These are phyloP conservation scores for Proterorhinus semilunaris DNA, from an alignment of 2,113 vertebrate species.

Conservation along the genomic window DNA sequence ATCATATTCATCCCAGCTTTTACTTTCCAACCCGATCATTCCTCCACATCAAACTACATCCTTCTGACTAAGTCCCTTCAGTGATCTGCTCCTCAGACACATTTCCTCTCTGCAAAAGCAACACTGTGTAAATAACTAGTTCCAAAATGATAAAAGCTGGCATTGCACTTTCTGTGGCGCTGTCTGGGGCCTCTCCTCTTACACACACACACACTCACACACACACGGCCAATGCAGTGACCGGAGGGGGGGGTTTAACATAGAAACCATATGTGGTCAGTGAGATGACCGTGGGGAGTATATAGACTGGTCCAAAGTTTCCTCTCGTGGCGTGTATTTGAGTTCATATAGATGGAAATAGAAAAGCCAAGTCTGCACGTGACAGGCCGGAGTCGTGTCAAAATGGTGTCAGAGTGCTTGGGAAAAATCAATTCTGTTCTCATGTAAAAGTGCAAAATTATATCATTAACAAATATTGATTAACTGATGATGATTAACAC, in stretches of 20 bases:
- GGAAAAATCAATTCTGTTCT: not conserved
- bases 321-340: slow-evolving; percentile 57
- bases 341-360: slow-evolving; percentile 44
- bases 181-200: slow-evolving; percentile 51
- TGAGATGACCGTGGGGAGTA: slow-evolving; percentile 48
- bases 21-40: slow-evolving; percentile 25
- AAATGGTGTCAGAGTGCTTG: not conserved
- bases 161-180: slow-evolving; percentile 48
- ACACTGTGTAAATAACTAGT: slow-evolving; percentile 55
- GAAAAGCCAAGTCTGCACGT: slow-evolving; percentile 44
- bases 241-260: slow-evolving; percentile 42
- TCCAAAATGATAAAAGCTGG: slow-evolving; percentile 47
- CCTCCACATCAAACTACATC: slow-evolving; percentile 28
- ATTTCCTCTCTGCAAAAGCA: slow-evolving; percentile 49
- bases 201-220: no score
- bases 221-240: slow-evolving; percentile 34
- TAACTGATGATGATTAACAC: no score
- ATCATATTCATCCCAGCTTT: slow-evolving; percentile 16
- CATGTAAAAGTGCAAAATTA: not conserved
- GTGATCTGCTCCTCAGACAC: slow-evolving; percentile 35
- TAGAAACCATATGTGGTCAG: slow-evolving; percentile 64
- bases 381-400: slow-evolving; percentile 17
- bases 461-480: no score
- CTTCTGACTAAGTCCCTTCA: slow-evolving; percentile 27
- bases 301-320: slow-evolving; percentile 38